Conservation (phyloP, 2,797 vertebrate species). For the Neosilurus mollespiculum region DNA sequence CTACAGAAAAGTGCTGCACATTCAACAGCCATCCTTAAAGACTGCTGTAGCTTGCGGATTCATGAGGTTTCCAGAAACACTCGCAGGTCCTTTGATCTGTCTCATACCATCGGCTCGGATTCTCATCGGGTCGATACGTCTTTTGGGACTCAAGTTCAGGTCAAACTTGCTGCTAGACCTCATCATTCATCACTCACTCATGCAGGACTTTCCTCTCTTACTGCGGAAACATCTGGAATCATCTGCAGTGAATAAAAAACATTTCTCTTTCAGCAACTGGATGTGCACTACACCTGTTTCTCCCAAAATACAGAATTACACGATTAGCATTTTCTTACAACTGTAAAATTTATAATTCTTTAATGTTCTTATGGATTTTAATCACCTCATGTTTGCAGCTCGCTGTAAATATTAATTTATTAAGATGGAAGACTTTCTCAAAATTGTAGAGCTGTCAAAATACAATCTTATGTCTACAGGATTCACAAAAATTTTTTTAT, state of each 20-base stretch:
- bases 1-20: not conserved
- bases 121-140: not conserved
- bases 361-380: conserved; percentile 29
- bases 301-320: not conserved
- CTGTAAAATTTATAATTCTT: not conserved
- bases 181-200: conserved; percentile 25
- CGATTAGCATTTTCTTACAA: not conserved
- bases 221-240: not conserved
- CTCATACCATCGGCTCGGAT: not conserved
- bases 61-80: not conserved
- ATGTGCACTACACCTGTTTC: not conserved
- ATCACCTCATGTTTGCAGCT: conserved; percentile 39
- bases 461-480: not conserved
- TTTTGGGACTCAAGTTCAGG: conserved; percentile 13
- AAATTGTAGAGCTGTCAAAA: not conserved
- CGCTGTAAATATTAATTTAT: conserved; percentile 34
- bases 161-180: conserved; percentile 6
- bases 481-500: not conserved
- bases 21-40: not conserved
- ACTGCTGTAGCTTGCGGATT: not conserved
- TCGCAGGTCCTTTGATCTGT: conserved; percentile 2
- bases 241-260: not conserved
- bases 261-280: not conserved
- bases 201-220: not conserved
- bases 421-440: not conserved